Base-by-base conservation (phyloP, 2,113 vertebrate genomes). In the Bubo scandiacus region DNA sequence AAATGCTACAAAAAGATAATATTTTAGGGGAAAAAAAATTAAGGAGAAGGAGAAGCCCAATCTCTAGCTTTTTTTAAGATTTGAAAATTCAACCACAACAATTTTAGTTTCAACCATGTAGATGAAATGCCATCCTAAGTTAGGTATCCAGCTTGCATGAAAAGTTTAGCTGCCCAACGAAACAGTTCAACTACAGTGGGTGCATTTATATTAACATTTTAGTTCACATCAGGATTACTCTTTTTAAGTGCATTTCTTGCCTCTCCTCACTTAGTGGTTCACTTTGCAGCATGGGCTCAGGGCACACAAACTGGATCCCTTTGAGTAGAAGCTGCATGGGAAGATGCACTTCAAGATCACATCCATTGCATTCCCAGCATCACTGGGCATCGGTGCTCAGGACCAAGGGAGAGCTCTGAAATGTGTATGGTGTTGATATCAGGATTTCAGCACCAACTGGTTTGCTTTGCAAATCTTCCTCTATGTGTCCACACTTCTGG, bases 381-480 rank as follows among this genome's bases (percentile, higher is more conserved):
- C 57, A 43, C 30, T 12, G 59, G 12, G 19, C 18, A 18, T 2
- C 1, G 5, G 43, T 32, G 23, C 45, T 61, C 2, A 9, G 67
- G 38, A 55, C 30, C 26, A 61, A 54, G 12, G 20, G 9, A 74
- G 36, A 43, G 6, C 34, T 92, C 38, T 55, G 38, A 74, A 90
- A 68, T 8, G 8, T 6, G 0, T 11, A 7, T 2, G 3, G 32
- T 65, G 57, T 6, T 6, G 19, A 13, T 75, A 9, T 17, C 38
- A 30, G 25, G n/a, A 74, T 10, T 43, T 80, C 26, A n/a, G n/a
- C 40, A 81, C 6, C 54, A 81, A 16, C 9, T 13, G 12, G 19
- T 52, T 84, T 84, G 57, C 67, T 86, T 54, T 84, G 61, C 54
- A 81, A 8, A 72, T 51, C 75, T 57, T 70, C 43, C 43, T 23